A percentile compares a stretch with the other conserved stretches of the same genome.
Conservation (phyloP, 2,888 invertebrate species). For the Cephus runcator region DNA sequence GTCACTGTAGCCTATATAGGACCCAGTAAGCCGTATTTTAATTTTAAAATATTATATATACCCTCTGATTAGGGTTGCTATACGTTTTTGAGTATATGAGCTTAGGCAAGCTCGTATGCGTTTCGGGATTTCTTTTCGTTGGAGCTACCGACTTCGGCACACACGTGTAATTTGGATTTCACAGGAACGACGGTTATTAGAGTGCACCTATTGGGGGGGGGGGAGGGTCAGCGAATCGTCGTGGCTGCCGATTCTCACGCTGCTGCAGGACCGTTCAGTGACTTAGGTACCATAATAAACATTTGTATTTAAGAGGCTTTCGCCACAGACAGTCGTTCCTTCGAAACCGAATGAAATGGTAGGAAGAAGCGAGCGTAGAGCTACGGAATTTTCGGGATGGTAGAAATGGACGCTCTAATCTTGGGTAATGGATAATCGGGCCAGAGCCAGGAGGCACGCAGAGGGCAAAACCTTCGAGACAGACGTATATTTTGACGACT, state of each 20-base stretch:
- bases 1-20: neutral
- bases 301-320: slow-evolving; percentile 32
- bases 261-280: slow-evolving; percentile 14
- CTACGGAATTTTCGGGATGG: slow-evolving; percentile 15
- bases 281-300: slow-evolving; percentile 32
- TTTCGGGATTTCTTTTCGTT: neutral
- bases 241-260: slow-evolving; percentile 30
- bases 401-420: slow-evolving; percentile 41
- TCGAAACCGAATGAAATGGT: slow-evolving; percentile 14
- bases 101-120: neutral
- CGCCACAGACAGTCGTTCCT: slow-evolving; percentile 16
- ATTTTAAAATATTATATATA: neutral
- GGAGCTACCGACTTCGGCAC: neutral
- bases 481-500: slow-evolving; percentile 64
- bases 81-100: neutral
- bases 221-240: slow-evolving; percentile 11
- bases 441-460: slow-evolving; percentile 6
- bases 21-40: neutral
- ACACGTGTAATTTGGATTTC: neutral
- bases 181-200: neutral
- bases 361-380: slow-evolving; percentile 18
- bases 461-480: slow-evolving; percentile 26
- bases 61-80: neutral
- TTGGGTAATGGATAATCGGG: slow-evolving; percentile 53
- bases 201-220: slow-evolving; percentile 3